These are phyloP conservation scores for Itoplectis maculator DNA, from an alignment of 2,888 invertebrate species.

Conservation along the genomic window DNA sequence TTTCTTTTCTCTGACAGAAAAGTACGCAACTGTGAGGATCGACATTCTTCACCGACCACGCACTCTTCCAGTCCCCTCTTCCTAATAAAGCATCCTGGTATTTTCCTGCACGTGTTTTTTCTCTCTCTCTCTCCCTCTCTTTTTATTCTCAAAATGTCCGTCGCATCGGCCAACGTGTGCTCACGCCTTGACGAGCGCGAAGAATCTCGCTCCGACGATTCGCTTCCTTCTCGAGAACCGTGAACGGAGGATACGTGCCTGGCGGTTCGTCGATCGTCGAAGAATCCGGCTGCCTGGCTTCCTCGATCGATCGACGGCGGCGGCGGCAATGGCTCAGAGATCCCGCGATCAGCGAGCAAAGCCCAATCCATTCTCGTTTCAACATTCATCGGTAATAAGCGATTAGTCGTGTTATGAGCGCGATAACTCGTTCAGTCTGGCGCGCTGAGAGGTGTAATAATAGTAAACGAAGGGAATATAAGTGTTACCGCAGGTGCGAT, in stretches of 20 bases:
- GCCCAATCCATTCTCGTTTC: not conserved
- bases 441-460: slow-evolving; percentile 25
- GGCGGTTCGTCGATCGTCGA: slow-evolving; percentile 55
- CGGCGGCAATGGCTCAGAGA: not conserved
- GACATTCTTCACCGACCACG: slow-evolving; percentile 29
- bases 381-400: not conserved
- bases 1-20: slow-evolving; percentile 1
- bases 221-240: slow-evolving; percentile 41
- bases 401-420: not conserved
- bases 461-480: slow-evolving; percentile 35
- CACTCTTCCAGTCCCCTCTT: slow-evolving; percentile 21
- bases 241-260: slow-evolving; percentile 1
- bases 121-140: too few relatives aligned
- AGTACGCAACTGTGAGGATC: slow-evolving; percentile 35
- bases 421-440: not conserved
- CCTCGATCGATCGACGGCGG: slow-evolving; percentile 1
- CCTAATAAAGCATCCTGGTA: slow-evolving; percentile 26
- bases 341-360: not conserved
- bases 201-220: slow-evolving; percentile 24
- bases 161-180: slow-evolving; percentile 23
- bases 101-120: slow-evolving; percentile 15
- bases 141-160: not conserved
- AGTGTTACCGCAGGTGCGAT: slow-evolving; percentile 73
- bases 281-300: slow-evolving; percentile 41
- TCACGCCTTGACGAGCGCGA: not conserved